Evolutionary conservation across 2,113 vertebrate genomes (phyloP).

Genomic region (Todiramphus chloris): DNA sequence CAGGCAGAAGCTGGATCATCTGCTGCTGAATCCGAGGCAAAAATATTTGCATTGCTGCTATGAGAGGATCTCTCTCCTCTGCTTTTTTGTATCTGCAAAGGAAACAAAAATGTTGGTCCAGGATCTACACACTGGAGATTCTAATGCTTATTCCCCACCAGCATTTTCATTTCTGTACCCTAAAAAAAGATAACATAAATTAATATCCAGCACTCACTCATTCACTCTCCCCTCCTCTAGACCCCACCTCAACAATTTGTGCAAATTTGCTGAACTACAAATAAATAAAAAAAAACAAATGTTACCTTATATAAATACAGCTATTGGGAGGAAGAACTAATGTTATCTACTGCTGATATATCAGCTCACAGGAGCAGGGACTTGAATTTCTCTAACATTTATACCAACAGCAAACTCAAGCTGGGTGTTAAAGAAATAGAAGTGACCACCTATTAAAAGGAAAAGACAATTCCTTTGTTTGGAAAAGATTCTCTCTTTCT

Average conservation of each 20-base stretch:
- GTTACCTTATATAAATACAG: neutral
- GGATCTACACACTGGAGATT: neutral
- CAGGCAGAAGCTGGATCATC: constrained; percentile 87
- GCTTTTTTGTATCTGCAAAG: constrained; percentile 89
- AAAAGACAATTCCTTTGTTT: neutral
- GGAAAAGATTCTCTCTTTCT: neutral
- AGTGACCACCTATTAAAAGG: neutral
- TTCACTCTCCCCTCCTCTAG: neutral
- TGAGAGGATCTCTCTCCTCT: constrained; percentile 90
- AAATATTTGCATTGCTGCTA: constrained; percentile 97
- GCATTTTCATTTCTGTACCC: neutral
- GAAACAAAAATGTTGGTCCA: constrained; percentile 33
- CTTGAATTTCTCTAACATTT: neutral
- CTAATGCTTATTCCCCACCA: neutral
- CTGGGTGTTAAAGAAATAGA: neutral
- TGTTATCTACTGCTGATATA: neutral
- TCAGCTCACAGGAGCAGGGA: neutral
- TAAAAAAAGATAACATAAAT: neutral
- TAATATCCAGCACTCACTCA: neutral
- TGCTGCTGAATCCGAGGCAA: constrained; percentile 93
- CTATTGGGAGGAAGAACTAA: neutral
- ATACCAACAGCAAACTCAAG: neutral
- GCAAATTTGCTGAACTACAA: neutral
- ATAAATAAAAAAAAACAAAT: neutral
- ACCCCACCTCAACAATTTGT: neutral